Evolutionary conservation across 2,113 vertebrate species (phyloP).

Genomic region (Herpetotheres cachinnans): DNA sequence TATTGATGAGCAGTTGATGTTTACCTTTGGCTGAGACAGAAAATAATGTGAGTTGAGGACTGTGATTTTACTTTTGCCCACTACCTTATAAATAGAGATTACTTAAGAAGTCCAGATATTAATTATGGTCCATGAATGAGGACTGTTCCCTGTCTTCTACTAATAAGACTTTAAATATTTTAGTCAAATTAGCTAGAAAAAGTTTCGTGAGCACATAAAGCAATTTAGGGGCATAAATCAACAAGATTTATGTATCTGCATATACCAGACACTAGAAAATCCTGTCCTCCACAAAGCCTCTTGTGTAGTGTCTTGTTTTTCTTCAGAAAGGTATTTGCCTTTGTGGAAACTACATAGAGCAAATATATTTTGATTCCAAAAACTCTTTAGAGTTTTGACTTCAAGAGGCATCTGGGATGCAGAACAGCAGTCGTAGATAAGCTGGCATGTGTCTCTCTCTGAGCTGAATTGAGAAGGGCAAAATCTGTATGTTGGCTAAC

Average conservation of each 20-base stretch:
- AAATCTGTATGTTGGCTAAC: background rate
- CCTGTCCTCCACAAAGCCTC: background rate
- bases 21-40: background rate
- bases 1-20: background rate
- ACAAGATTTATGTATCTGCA: background rate
- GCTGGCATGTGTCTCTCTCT: background rate
- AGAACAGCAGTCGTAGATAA: background rate
- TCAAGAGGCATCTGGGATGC: background rate
- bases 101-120: background rate
- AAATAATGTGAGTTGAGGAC: background rate
- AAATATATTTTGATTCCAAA: background rate
- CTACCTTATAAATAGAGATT: background rate
- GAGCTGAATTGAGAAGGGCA: background rate
- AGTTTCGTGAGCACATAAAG: background rate
- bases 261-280: background rate
- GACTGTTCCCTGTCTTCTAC: background rate
- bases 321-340: background rate
- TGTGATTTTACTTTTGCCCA: background rate
- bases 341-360: background rate
- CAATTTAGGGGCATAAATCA: background rate
- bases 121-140: background rate
- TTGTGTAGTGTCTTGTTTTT: background rate
- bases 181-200: background rate
- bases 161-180: background rate
- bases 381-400: background rate